Conservation (phyloP, 2,113 vertebrate species). For the Sylvia atricapilla region DNA sequence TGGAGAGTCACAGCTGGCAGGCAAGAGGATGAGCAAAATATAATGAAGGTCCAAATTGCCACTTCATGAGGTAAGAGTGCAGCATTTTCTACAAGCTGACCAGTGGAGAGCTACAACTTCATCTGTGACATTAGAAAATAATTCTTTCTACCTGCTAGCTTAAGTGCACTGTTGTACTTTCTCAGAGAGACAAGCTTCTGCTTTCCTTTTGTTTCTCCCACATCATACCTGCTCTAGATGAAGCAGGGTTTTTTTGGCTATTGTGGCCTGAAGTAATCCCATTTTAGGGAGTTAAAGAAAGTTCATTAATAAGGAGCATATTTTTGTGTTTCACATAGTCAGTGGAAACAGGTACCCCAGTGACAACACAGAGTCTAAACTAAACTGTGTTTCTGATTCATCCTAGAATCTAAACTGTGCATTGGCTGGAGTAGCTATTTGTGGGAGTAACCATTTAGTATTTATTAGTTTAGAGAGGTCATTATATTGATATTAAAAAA, state of each 20-base stretch:
- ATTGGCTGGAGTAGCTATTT: neutral
- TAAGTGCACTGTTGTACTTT: neutral
- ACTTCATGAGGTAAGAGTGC: neutral
- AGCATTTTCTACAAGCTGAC: neutral
- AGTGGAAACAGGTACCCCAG: neutral
- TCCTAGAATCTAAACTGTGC: neutral
- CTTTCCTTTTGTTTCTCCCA: neutral
- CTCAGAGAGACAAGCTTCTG: neutral
- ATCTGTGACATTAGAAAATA: neutral
- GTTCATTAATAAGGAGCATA: neutral
- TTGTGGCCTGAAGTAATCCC: neutral
- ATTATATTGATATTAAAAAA: neutral
- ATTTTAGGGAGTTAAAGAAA: neutral
- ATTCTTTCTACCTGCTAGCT: neutral
- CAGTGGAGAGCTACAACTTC: neutral
- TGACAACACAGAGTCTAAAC: neutral
- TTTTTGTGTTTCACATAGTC: neutral
- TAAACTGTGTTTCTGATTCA: neutral
- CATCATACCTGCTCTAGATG: neutral
- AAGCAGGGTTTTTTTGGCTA: neutral
- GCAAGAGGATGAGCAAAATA: neutral
- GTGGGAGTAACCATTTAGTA: neutral
- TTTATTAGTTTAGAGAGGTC: neutral
- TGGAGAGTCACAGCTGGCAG: neutral
- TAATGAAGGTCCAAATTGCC: neutral